Conservation (phyloP, 2,888 invertebrate species). For the Agrotis exclamationis region DNA sequence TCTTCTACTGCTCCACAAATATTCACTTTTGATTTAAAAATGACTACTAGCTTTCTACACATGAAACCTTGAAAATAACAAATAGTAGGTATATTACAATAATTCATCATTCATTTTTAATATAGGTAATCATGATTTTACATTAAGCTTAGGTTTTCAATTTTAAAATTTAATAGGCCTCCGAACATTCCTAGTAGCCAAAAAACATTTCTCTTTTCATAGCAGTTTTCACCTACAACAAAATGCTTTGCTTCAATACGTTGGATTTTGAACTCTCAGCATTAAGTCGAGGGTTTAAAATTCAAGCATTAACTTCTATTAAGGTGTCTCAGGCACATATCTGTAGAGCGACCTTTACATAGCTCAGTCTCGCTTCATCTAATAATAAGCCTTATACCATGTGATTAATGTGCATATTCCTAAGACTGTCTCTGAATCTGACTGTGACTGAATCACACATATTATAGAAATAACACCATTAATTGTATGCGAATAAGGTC, state of each 20-base stretch:
- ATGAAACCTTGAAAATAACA: slow-evolving; percentile 21
- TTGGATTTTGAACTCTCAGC: neutral
- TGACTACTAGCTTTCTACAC: neutral
- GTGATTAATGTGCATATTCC: too few species aligned
- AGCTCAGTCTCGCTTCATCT: too few species aligned
- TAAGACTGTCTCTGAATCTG: too few species aligned
- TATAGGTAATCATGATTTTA: slow-evolving; percentile 58
- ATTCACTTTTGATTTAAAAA: slow-evolving; percentile 36
- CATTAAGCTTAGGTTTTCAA: slow-evolving; percentile 33
- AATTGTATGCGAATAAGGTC: too few species aligned
- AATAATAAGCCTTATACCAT: too few species aligned
- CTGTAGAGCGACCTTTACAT: too few species aligned
- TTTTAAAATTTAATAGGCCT: slow-evolving; percentile 30
- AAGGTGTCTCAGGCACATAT: neutral
- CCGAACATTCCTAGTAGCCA: slow-evolving; percentile 11
- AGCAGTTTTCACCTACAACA: neutral
- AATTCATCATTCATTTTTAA: slow-evolving; percentile 16
- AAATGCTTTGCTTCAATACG: neutral
- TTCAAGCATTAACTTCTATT: neutral
- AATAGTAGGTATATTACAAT: slow-evolving; percentile 13
- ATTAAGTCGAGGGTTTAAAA: too few species aligned
- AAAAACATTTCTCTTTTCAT: neutral
- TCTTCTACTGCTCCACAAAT: slow-evolving; percentile 68
- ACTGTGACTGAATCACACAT: too few species aligned
- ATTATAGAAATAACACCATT: too few species aligned